Base-by-base conservation (phyloP, 2,888 invertebrate genomes). In the Drosophila prostipennis region DNA sequence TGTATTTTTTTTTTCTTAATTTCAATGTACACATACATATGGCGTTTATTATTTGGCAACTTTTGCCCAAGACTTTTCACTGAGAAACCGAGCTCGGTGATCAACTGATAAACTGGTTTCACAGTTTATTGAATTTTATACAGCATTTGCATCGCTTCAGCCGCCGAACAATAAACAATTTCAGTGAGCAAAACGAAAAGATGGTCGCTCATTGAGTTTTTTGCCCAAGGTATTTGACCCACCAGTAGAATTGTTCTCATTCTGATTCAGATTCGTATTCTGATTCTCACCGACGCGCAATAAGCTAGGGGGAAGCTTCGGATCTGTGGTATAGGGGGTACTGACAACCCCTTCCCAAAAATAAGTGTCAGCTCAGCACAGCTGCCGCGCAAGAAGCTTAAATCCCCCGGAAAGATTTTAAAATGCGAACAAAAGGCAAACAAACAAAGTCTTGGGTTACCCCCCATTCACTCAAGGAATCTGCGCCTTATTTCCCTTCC, bases 211-310 rank as follows among this genome's bases (percentile, higher is more conserved):
- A 57, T 74, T 58, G 78, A 74, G 54, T 54, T 54, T 54, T 54
- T 32, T 32, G 82, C 64, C 72, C 64, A 78, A 78, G 80, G 75
- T 85, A 85, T 85, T 85, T 82, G 77, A 82, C 80, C 80, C 77
- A 72, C 67, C 65, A 64, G 26, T 36, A 63, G 52, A 65, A 53
- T 48, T 29, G 64, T 63, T 63, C 63, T 46, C 55, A 40, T 53
- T 59, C 53, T 10, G 53, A 34, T 23, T 53, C 23, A 16, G 36
- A 37, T 26, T 49, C 26, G 14, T 8, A 32, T 14, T 32, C 46
- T 32, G 46, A 46, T 46, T 46, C 46, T 46, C 46, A 46, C 32
- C 46, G 32, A 29, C 3, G 29, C 48, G 48, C 48, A 48, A 48
- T 34, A 34, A 37, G 45, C 55, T 36, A 16, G 14, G 13, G 14